Base-by-base conservation (phyloP, 2,113 vertebrate genomes). In the Oncorhynchus gorbuscha region DNA sequence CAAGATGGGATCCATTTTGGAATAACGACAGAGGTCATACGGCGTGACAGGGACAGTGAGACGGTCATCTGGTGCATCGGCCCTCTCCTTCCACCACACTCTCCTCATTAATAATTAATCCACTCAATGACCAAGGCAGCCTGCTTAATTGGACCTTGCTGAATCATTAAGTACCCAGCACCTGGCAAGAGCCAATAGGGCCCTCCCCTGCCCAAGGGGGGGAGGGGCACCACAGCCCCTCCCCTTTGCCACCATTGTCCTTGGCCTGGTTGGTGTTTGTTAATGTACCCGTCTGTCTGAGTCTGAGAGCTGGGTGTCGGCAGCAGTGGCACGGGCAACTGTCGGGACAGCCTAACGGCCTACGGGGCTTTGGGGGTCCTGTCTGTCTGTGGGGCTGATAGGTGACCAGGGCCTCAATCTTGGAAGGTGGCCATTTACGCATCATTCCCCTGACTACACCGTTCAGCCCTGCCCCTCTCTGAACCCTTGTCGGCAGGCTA, bases 81-180 rank as follows among this genome's bases (percentile, higher is more conserved):
- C 45, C 49, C 35, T 76, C n/a, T 74, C 5, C 55, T 28, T 26
- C 32, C 24, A 13, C 13, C 65, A n/a, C 22, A 72, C 59, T 65
- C 59, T 65, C 32, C 2, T 48, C 39, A 45, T 77, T 58, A 82
- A 82, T 79, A 75, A 82, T 76, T 67, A 73, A 79, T 14, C 20
- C 22, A 20, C 5, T 24, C 45, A 5, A 39, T 49, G 58, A 77
- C 67, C 48, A 59, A 39, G 45, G 32, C 64, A 18, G 49, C 14
- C 39, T 30, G 59, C 68, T 75, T 76, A 69, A 80, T 77, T 76
- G 77, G 39, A 24, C 58, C 58, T 51, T n/a, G 59, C 72, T 79
- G 24, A 77, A 84, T 84, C 75, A 69, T 79, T 73, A 75, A 77
- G 74, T 45, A 69, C 12, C 5, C 32, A 75, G 64, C 72, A 74